phyloP scores from a whole-genome alignment of 2,888 invertebrate species.

The Dynastes hyllus region DNA sequence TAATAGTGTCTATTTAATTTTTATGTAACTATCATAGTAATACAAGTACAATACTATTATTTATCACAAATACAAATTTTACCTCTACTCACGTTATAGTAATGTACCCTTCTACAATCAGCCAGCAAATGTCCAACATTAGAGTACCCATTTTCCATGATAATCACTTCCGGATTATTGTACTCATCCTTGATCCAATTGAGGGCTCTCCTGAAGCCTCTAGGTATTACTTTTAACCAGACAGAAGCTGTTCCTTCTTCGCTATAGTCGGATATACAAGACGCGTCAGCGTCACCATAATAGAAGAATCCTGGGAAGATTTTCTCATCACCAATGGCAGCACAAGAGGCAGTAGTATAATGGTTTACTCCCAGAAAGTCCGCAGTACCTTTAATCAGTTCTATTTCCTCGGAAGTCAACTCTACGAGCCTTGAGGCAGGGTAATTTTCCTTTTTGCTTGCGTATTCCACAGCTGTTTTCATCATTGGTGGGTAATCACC shows the following conservation, averaged over 20 bases:
- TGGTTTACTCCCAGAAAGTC: slow-evolving; percentile 82
- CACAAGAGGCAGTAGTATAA: slow-evolving; percentile 72
- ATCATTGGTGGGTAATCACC: slow-evolving; percentile 78
- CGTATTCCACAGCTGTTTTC: neutral
- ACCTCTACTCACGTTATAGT: slow-evolving; percentile 49
- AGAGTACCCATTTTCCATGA: slow-evolving; percentile 78
- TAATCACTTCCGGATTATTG: slow-evolving; percentile 73
- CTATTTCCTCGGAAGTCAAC: slow-evolving; percentile 70
- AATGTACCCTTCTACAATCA: slow-evolving; percentile 65
- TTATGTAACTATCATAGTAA: too few species aligned
- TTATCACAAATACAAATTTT: too few species aligned
- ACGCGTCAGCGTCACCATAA: slow-evolving; percentile 62
- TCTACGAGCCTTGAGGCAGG: slow-evolving; percentile 70
- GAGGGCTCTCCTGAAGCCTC: slow-evolving; percentile 76
- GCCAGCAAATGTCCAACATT: slow-evolving; percentile 72
- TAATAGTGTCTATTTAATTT: too few species aligned
- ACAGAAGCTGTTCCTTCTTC: slow-evolving; percentile 73
- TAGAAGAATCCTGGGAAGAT: neutral
- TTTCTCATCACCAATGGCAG: slow-evolving; percentile 60
- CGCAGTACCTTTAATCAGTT: slow-evolving; percentile 70
- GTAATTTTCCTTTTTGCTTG: slow-evolving; percentile 65
- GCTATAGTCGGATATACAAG: slow-evolving; percentile 69
- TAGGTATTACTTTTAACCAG: slow-evolving; percentile 76
- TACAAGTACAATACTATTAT: too few species aligned
- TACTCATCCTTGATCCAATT: slow-evolving; percentile 70